Evolutionary conservation across 2,113 vertebrate species (phyloP).

Genomic region (Oncorhynchus tshawytscha): DNA sequence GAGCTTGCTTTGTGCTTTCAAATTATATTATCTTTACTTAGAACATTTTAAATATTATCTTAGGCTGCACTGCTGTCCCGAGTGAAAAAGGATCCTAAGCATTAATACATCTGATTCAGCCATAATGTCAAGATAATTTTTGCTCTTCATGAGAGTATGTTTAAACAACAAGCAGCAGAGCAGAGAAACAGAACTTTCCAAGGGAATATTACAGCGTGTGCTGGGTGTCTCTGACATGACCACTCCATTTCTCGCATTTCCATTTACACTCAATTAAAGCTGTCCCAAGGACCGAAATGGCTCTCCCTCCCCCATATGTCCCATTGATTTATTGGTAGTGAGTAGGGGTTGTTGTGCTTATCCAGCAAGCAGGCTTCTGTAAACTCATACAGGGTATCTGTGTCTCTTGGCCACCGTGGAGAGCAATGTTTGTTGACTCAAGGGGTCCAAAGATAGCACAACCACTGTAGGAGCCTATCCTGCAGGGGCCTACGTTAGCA

Average conservation of each 20-base stretch:
- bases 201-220: constrained; percentile 30
- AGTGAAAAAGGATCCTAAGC: background rate
- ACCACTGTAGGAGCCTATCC: constrained; percentile 35
- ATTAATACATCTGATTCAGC: background rate
- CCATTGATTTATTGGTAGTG: constrained; percentile 28
- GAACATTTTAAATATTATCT: background rate
- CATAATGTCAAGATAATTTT: background rate
- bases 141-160: background rate
- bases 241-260: constrained; percentile 25
- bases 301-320: constrained; percentile 14
- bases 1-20: background rate
- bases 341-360: constrained; percentile 16
- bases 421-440: constrained; percentile 46
- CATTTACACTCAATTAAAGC: constrained; percentile 43
- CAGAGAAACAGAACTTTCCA: constrained; percentile 21
- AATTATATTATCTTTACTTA: background rate
- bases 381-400: constrained; percentile 19
- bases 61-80: background rate
- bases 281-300: constrained; percentile 9
- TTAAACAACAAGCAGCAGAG: constrained; percentile 10
- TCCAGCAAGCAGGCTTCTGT: constrained; percentile 7
- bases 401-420: background rate
- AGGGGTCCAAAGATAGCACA: constrained; percentile 33
- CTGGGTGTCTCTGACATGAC: constrained; percentile 30
- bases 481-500: constrained; percentile 22